Evolutionary conservation across 2,888 invertebrate genomes (phyloP).

Genomic region (Mimumesa dahlbomi): DNA sequence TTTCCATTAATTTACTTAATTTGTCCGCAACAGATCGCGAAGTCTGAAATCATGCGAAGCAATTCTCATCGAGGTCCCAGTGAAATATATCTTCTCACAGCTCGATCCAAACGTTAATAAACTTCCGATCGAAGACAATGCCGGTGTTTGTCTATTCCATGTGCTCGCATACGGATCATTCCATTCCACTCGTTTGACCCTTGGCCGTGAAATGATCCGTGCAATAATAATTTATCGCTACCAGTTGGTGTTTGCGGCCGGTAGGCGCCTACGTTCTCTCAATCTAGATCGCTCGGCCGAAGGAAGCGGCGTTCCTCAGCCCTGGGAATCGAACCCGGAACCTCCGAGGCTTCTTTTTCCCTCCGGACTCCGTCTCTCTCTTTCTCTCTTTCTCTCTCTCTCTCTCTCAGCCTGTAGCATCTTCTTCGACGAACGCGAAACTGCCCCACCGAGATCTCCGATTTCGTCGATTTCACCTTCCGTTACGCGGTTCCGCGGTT

Average conservation of each 20-base stretch:
- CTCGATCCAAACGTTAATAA: no score
- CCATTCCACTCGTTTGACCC: slow-evolving; percentile 60
- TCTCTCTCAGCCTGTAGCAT: slow-evolving; percentile 31
- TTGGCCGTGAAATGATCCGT: slow-evolving; percentile 70
- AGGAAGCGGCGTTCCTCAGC: slow-evolving; percentile 59
- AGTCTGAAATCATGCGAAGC: no score
- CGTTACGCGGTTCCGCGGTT: slow-evolving; percentile 33
- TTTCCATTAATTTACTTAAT: no score
- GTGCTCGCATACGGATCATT: no score
- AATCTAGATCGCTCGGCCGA: slow-evolving; percentile 63
- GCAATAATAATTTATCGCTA: slow-evolving; percentile 74
- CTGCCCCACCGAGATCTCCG: slow-evolving; percentile 34
- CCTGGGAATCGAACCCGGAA: slow-evolving; percentile 74
- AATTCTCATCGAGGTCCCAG: no score
- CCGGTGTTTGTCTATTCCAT: no score
- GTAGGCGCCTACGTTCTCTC: slow-evolving; percentile 57
- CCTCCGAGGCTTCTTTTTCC: slow-evolving; percentile 43
- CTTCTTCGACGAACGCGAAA: slow-evolving; percentile 42
- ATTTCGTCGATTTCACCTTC: slow-evolving; percentile 42
- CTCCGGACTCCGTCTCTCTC: no score
- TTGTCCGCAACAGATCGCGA: no score
- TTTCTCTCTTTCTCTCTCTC: no score
- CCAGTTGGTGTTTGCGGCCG: slow-evolving; percentile 59
- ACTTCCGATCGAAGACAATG: no score
- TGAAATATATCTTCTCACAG: no score